Conservation (phyloP, 1,140 invertebrate species). For the Saccostrea cuccullata region DNA sequence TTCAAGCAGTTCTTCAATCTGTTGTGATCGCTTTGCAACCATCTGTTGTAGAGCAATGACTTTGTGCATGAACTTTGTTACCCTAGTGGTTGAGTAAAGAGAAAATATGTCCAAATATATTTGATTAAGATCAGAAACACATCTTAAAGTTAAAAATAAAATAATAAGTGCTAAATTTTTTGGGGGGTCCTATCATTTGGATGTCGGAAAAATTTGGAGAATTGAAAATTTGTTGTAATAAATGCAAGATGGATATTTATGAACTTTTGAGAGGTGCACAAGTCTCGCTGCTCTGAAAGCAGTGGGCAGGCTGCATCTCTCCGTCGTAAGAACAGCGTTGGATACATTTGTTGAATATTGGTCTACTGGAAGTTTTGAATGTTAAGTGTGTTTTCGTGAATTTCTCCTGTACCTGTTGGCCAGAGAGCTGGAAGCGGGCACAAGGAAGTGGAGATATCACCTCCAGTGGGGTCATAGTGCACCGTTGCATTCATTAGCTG, state of each 20-base stretch:
- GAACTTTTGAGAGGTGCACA: slow-evolving; percentile 59
- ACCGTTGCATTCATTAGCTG: slow-evolving; percentile 19
- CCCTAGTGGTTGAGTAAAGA: neutral
- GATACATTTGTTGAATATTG: neutral
- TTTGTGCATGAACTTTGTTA: slow-evolving; percentile 14
- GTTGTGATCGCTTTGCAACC: slow-evolving; percentile 19
- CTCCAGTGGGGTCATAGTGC: neutral
- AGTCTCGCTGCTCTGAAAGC: slow-evolving; percentile 63
- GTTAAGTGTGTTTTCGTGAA: neutral
- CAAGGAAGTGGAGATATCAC: neutral
- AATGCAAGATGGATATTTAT: neutral
- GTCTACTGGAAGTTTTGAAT: slow-evolving; percentile 13
- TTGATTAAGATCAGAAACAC: neutral
- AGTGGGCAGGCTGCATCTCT: slow-evolving; percentile 51
- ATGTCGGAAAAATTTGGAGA: neutral
- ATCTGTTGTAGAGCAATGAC: slow-evolving; percentile 27
- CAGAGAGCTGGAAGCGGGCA: slow-evolving; percentile 27
- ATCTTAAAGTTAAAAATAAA: neutral
- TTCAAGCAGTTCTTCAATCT: neutral
- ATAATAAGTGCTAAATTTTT: neutral
- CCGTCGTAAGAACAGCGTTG: neutral
- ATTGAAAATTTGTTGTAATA: neutral
- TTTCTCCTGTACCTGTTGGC: slow-evolving; percentile 33
- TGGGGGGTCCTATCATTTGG: neutral
- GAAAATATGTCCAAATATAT: neutral